Conservation (phyloP, 2,888 invertebrate species). For the Theretra japonica region DNA sequence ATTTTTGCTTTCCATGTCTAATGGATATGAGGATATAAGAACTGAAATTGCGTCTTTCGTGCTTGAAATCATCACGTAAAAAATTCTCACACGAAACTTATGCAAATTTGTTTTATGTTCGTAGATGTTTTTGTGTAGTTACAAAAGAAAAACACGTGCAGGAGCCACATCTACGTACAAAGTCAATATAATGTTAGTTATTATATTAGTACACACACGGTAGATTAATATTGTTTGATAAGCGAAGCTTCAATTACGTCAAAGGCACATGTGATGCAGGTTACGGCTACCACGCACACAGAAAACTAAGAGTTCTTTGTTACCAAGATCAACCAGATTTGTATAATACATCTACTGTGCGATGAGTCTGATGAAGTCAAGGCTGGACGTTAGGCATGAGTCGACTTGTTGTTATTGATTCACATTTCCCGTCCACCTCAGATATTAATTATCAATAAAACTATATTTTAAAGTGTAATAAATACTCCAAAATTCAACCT, state of each 20-base stretch:
- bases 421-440: background rate
- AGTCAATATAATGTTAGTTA: slow-evolving; percentile 30
- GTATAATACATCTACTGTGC: background rate
- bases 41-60: too few species aligned
- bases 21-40: too few species aligned
- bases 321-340: background rate
- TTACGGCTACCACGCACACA: background rate
- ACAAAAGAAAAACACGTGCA: too few species aligned
- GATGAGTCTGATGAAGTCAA: background rate
- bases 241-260: slow-evolving; percentile 3
- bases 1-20: too few species aligned
- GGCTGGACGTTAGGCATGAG: background rate
- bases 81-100: too few species aligned
- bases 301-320: background rate
- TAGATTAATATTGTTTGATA: background rate
- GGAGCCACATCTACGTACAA: slow-evolving; percentile 10
- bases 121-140: too few species aligned
- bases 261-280: background rate
- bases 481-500: too few species aligned
- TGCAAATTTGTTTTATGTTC: too few species aligned
- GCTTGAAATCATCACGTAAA: too few species aligned
- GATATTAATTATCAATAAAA: too few species aligned
- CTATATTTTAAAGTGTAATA: too few species aligned
- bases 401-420: background rate
- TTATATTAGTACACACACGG: background rate